phyloP scores from a whole-genome alignment of 2,888 invertebrate species.

The Hydriomena furcata region DNA sequence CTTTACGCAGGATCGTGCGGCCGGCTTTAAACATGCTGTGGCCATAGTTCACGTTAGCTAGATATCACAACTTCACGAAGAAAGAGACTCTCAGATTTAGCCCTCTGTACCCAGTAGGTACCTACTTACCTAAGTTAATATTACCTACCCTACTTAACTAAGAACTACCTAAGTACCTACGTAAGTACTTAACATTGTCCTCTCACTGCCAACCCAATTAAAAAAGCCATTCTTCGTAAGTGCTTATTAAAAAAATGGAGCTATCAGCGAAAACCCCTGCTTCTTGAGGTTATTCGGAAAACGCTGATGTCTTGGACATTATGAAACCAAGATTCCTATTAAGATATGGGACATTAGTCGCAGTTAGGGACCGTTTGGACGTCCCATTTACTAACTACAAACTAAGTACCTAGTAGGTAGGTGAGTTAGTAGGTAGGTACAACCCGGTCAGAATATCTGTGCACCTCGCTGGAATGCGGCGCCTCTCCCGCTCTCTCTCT shows the following conservation, averaged over 20 bases:
- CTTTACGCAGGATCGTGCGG: too few relatives aligned
- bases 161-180: not conserved
- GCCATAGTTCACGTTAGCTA: too few relatives aligned
- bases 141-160: not conserved
- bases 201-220: slow-evolving; percentile 42
- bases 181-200: not conserved
- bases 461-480: too few relatives aligned
- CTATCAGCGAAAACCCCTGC: slow-evolving; percentile 62
- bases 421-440: not conserved
- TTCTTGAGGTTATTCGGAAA: slow-evolving; percentile 61
- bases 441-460: too few relatives aligned
- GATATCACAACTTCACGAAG: too few relatives aligned
- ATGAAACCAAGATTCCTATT: slow-evolving; percentile 79
- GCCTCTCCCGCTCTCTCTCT: too few relatives aligned
- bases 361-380: slow-evolving; percentile 54
- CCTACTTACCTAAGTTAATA: not conserved
- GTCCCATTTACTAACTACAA: slow-evolving; percentile 11
- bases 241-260: slow-evolving; percentile 67
- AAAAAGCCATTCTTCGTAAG: slow-evolving; percentile 52
- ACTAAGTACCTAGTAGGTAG: not conserved
- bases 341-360: slow-evolving; percentile 78
- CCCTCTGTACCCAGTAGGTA: not conserved
- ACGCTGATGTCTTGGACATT: slow-evolving; percentile 79
- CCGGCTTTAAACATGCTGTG: too few relatives aligned
- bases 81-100: too few relatives aligned